These are phyloP conservation scores for Alexandromys fortis DNA, from an alignment of 2,113 vertebrate genomes.

Conservation along the genomic window DNA sequence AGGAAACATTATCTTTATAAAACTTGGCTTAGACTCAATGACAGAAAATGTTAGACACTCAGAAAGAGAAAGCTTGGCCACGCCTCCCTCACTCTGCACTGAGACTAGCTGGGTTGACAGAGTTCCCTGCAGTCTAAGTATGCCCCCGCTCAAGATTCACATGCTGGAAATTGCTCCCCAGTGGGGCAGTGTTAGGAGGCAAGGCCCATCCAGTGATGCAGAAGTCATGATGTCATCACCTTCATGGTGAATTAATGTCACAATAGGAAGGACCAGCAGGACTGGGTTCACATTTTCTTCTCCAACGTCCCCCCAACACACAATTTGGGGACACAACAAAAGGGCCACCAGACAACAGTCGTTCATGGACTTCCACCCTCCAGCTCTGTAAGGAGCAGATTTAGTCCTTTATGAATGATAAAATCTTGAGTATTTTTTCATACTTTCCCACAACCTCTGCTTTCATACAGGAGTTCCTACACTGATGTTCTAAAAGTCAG, in stretches of 20 bases:
- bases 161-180: not conserved
- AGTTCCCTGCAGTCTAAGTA: not conserved
- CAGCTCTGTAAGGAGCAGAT: not conserved
- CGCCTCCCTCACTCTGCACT: not conserved
- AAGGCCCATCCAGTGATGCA: no score
- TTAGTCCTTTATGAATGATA: not conserved
- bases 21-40: no score
- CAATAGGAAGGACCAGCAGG: not conserved
- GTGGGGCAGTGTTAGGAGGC: no score
- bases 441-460: not conserved
- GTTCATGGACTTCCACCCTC: not conserved
- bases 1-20: not conserved
- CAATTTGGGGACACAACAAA: not conserved
- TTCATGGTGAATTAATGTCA: not conserved
- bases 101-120: not conserved
- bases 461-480: fast-evolving
- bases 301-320: not conserved
- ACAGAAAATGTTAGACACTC: fast-evolving
- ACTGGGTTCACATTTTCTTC: no score
- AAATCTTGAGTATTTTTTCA: not conserved
- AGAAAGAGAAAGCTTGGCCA: not conserved
- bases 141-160: not conserved
- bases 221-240: not conserved
- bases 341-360: not conserved
- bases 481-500: fast-evolving